Conservation (phyloP, 2,888 invertebrate species). For the Chrysolina americana region DNA sequence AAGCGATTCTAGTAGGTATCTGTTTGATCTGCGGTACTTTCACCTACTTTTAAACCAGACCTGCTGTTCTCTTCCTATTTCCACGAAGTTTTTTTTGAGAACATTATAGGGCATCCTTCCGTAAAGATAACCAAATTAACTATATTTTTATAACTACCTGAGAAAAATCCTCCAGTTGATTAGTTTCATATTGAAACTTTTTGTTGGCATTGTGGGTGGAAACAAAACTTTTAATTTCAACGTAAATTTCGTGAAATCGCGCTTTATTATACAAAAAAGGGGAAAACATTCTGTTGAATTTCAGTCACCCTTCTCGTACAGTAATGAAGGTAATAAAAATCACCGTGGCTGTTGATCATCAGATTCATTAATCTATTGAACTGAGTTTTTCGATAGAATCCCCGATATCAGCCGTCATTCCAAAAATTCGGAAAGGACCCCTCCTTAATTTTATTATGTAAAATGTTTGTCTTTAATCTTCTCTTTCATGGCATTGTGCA, state of each 20-base stretch:
- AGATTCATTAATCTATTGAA: slow-evolving; percentile 25
- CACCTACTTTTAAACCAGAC: no score
- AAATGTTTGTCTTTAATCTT: slow-evolving; percentile 65
- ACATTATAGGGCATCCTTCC: no score
- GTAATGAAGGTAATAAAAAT: slow-evolving; percentile 22
- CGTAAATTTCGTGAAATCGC: neutral
- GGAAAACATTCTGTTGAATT: slow-evolving; percentile 12
- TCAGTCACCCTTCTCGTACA: slow-evolving; percentile 23
- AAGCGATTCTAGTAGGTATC: no score
- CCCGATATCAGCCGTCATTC: slow-evolving; percentile 40
- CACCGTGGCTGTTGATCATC: slow-evolving; percentile 21
- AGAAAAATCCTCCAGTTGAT: no score
- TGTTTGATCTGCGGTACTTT: no score
- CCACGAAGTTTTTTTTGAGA: no score
- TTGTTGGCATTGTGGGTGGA: neutral
- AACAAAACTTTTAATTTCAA: neutral
- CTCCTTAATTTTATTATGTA: slow-evolving; percentile 45
- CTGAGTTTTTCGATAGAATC: slow-evolving; percentile 22
- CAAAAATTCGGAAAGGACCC: slow-evolving; percentile 41
- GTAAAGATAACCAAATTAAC: no score
- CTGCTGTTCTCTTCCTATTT: no score
- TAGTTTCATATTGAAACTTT: neutral
- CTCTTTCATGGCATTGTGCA: slow-evolving; percentile 58
- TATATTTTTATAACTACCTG: no score
- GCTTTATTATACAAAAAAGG: neutral